Evolutionary conservation across 1,140 invertebrate genomes (phyloP), one percentile per base, ranked within the genome.

Genomic region (Pararge aegeria): DNA sequence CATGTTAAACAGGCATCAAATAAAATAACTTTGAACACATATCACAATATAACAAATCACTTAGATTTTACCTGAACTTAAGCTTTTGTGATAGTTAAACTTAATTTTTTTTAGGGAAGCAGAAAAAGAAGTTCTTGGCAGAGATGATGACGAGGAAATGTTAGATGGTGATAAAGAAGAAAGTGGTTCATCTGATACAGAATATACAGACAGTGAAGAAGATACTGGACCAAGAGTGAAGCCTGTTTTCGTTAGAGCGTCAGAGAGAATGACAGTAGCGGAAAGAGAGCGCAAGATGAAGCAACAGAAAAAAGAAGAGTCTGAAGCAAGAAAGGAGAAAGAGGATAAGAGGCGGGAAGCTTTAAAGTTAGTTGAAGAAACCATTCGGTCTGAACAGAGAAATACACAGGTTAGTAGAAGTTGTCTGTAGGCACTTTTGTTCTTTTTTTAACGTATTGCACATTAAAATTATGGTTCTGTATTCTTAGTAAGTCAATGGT

Each of bases 161-260:
- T 94, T 80, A 93, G 97, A 83, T 64, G 85, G 78, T 29, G 77
- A 74, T 12, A 86, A 86, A 76, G 95, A 97, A 77, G 95, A 97
- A 34, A 83, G 82, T 72, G 78, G 78, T 9, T 83, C 80, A 3
- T 83, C 80, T 21, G 93, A 94, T 44, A 96, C 97, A 77, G 96
- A 98, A 86, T 97, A 97, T 69, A 94, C 96, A 20, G 96, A 96
- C 82, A 96, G 95, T 40, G 96, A 97, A 80, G 96, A 98, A 87
- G 96, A 97, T 80, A 94, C 94, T 53, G 93, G 94, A 0, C 97
- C 98, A 0, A 91, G 97, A 56, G 92, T 99, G 5, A 99, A 99
- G 78, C 98, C 98, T 4, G 96, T 99, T 0, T 99, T 99, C 92
- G 97, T 99, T 0, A 92, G 96, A 61, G 99, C 98, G 79, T 94